Conservation (phyloP, 2,113 vertebrate species). For the Hyaena hyaena region DNA sequence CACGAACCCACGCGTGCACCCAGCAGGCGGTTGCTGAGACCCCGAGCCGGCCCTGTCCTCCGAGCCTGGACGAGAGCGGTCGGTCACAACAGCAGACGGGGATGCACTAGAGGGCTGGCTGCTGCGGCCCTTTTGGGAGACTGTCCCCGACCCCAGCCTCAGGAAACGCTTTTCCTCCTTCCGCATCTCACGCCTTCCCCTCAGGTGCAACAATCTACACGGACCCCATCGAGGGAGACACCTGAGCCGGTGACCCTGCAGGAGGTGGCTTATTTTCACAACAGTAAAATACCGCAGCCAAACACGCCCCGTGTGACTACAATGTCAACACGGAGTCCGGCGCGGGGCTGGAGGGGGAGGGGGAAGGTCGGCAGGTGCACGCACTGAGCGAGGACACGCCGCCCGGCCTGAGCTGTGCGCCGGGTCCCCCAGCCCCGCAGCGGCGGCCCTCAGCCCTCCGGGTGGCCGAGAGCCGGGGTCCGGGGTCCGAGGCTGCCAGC, state of each 20-base stretch:
- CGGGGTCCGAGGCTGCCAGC: not conserved
- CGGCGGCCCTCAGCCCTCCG: too few relatives aligned
- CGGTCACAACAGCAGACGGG: not conserved
- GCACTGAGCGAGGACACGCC: too few relatives aligned
- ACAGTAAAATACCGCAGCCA: constrained; percentile 61
- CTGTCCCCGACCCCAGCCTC: not conserved
- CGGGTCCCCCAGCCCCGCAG: not conserved
- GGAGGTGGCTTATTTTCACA: constrained; percentile 65
- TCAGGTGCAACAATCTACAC: not conserved
- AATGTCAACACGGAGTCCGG: too few relatives aligned
- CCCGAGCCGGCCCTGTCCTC: not conserved
- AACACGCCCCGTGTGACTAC: not conserved
- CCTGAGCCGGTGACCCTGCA: constrained; percentile 13
- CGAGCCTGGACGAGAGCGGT: not conserved
- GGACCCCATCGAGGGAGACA: not conserved
- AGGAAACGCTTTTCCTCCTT: not conserved
- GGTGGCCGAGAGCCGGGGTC: not conserved
- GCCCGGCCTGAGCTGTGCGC: too few relatives aligned
- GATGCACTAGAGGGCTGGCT: not conserved
- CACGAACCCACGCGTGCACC: not conserved
- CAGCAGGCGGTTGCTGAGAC: not conserved
- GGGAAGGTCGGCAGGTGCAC: not conserved
- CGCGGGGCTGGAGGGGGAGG: not conserved
- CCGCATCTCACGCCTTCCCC: not conserved
- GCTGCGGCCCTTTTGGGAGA: not conserved